Conservation (phyloP, 2,113 vertebrate genomes). For the Centropus unirufus region DNA sequence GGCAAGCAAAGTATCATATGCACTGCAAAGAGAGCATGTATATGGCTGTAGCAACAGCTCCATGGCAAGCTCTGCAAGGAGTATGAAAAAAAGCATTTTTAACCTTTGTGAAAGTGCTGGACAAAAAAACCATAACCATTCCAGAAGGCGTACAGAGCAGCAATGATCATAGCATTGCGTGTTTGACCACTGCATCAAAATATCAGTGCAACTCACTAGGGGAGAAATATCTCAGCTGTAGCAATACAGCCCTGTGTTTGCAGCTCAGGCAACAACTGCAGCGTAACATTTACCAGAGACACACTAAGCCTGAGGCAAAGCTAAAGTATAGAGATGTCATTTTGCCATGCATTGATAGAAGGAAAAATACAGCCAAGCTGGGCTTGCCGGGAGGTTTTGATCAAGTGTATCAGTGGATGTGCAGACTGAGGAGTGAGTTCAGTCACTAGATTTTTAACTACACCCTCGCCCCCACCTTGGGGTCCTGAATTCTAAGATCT, state of each 20-base stretch:
- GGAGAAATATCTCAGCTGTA: background rate
- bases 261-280: background rate
- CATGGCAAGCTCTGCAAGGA: background rate
- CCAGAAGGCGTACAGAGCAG: background rate
- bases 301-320: background rate
- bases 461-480: background rate
- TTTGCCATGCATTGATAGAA: background rate
- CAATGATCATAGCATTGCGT: background rate
- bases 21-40: rapidly evolving
- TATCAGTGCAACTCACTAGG: background rate
- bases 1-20: background rate
- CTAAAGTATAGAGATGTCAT: background rate
- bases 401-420: background rate
- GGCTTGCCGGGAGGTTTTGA: background rate
- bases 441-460: background rate
- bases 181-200: background rate
- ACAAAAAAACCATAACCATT: background rate
- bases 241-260: background rate
- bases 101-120: background rate
- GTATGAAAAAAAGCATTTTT: background rate
- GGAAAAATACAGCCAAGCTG: background rate
- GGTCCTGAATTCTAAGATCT: background rate
- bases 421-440: background rate
- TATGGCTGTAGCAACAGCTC: background rate
- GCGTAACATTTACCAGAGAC: background rate